phyloP scores from a whole-genome alignment of 2,888 invertebrate species.

The Willowsia nigromaculata region DNA sequence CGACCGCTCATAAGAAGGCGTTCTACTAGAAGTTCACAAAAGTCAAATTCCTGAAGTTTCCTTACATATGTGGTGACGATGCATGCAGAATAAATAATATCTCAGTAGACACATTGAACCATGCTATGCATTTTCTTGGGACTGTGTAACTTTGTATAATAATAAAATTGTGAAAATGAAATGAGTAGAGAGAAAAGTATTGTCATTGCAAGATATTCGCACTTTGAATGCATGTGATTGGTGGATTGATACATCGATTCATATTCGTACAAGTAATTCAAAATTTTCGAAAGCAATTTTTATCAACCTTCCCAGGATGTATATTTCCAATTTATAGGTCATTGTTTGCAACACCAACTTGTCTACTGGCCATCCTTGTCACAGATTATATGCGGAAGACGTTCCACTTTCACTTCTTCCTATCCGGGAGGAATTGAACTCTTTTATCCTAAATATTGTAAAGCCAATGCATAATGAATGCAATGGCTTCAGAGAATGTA shows the following conservation, averaged over 20 bases:
- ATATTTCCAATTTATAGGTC: background rate
- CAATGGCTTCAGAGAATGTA: background rate
- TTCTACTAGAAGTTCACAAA: background rate
- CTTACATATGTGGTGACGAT: constrained; percentile 29
- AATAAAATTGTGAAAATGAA: background rate
- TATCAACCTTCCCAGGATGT: no score
- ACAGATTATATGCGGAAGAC: background rate
- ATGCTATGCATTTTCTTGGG: background rate
- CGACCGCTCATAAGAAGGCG: constrained; percentile 12
- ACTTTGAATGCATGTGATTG: background rate
- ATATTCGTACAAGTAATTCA: background rate
- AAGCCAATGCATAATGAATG: background rate
- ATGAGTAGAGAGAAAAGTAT: background rate
- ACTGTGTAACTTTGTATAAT: background rate
- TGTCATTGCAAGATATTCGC: background rate
- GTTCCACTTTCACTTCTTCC: background rate
- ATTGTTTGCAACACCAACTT: background rate
- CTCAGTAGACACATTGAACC: background rate
- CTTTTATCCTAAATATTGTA: background rate
- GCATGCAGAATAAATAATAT: background rate
- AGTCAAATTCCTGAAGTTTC: constrained; percentile 1
- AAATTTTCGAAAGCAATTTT: background rate
- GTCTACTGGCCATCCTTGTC: background rate
- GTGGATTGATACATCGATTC: background rate
- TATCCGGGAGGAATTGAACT: no score